Base-by-base conservation (phyloP, 2,888 invertebrate species). In the Arctia plantaginis region DNA sequence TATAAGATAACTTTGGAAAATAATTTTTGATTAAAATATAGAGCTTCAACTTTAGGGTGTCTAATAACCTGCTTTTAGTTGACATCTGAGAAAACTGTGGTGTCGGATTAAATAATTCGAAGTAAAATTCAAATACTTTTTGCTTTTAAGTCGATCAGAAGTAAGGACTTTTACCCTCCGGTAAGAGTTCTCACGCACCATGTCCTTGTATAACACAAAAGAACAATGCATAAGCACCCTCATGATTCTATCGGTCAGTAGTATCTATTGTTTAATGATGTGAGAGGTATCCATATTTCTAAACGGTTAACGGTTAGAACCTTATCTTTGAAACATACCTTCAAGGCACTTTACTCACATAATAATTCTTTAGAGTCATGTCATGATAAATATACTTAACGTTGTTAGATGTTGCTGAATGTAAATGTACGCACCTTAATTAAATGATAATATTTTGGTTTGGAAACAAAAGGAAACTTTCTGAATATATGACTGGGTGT, bases 361-460 rank as follows among this genome's bases (percentile, higher is more conserved):
- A 67, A 30, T 20, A 62, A 41, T 71, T 67, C 73, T 74, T 77
- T 75, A 44, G 35, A 44, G 64, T 33, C 68, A 71, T 18, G 64
- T 33, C 68, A 71, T 18, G 66, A 69, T 44, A 44, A 41, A 62
- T 44, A 69, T 27, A 27, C 39, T 65, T 69, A 71, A 80, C 66
- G 74, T 82, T 73, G 76, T 76, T 76, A 74, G 62, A 67, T 76
- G 73, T 66, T 65, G 72, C 70, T 73, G 69, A 76, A 76, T 76
- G 68, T 66, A 47, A 74, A 78, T 73, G 74, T 77, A 81, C 72
- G 65, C 65, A 70, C 76, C 73, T 75, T 77, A 82, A 82, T 84
- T 83, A 76, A 82, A 82, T 80, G 80, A 78, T 82, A 82, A 83
- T 80, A 81, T 80, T 81, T 76, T 75, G 69, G 27, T 68, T 70